Evolutionary conservation across 2,888 invertebrate species (phyloP).

Genomic region (Ormyrus nitidulus): DNA sequence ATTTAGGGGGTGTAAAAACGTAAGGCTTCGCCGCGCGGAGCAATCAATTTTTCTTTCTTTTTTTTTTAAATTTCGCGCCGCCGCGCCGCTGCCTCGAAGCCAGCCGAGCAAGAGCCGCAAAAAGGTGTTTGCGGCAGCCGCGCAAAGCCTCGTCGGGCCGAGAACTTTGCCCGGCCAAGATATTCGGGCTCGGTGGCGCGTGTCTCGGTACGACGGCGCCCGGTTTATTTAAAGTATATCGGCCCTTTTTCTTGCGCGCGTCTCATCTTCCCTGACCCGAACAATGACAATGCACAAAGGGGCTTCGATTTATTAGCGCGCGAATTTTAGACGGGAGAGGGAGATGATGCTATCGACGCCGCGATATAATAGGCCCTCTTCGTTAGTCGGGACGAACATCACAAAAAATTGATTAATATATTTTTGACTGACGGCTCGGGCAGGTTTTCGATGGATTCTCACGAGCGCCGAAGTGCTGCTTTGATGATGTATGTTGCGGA

Average conservation of each 20-base stretch:
- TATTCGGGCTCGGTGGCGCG: background rate
- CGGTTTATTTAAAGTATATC: background rate
- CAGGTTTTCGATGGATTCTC: too few relatives aligned
- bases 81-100: background rate
- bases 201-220: background rate
- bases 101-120: too few relatives aligned
- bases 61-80: background rate
- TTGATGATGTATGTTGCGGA: too few relatives aligned
- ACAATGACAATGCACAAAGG: conserved; percentile 38
- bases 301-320: conserved; percentile 39
- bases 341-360: too few relatives aligned
- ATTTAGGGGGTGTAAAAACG: background rate
- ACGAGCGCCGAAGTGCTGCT: too few relatives aligned
- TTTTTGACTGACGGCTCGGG: background rate
- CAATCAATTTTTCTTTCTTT: background rate
- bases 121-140: background rate
- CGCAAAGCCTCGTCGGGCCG: too few relatives aligned
- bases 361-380: background rate
- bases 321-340: background rate
- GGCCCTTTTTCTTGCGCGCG: background rate
- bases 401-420: conserved; percentile 33
- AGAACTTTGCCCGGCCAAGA: background rate
- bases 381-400: conserved; percentile 3
- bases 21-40: background rate
- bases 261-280: background rate